Evolutionary conservation across 2,113 vertebrate genomes (phyloP), one percentile per base, ranked within the genome.

Genomic region (Tor tambroides): DNA sequence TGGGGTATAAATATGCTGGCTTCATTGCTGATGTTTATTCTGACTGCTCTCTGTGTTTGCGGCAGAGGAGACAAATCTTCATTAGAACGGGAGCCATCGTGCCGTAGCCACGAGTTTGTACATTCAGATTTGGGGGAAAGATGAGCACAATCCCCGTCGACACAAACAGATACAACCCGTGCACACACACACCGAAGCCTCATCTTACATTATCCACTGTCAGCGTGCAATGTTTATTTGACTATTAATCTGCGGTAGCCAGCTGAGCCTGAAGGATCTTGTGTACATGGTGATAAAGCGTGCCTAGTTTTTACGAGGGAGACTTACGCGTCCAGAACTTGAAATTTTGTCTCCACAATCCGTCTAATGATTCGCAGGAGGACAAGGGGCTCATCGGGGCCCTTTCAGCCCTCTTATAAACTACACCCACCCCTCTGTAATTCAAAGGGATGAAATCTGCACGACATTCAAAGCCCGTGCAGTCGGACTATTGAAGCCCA

Each of bases 211-310:
- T 88, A 89, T 90, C 87, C 91, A 90, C 84, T 86, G 78, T 90
- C 87, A 87, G 90, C 81, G 87, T 94, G 90, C 92, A 91, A 92
- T 93, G 94, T 92, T 93, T 89, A 93, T 94, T 91, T 92, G 90
- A 91, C 93, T 90, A 91, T 93, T 92, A 91, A 91, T 92, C 88
- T 86, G 86, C 72, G 79, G 80, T 82, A 87, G 86, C 78, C 90
- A 89, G 90, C 87, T 91, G 90, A 78, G 86, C 89, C 87, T 89
- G 72, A 87, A 76, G 85, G 84, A 91, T 91, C 89, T n/a, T 5
- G 43, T 26, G 83, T 89, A 72, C 81, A 38, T 30, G 74, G 28
- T 67, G 82, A 89, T 80, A 85, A 85, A 76, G 63, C 46, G 5
- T 71, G 49, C 26, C 82, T 77, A 79, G 78, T 72, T 85, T 46